Base-by-base conservation (phyloP, 2,888 invertebrate genomes). In the Diadegma fenestrale region DNA sequence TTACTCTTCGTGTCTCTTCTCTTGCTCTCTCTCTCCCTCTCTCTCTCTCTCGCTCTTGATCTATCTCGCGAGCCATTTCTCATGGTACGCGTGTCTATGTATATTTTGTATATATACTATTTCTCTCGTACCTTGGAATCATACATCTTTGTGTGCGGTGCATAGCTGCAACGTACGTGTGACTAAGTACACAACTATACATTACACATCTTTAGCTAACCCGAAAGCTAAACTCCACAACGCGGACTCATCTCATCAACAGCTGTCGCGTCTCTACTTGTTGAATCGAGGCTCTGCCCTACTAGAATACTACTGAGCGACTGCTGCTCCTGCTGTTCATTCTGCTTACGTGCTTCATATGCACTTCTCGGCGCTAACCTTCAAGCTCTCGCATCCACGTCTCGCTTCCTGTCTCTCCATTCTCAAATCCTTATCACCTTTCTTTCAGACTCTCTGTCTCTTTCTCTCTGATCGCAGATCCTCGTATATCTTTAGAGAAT, bases 201-300 rank as follows among this genome's bases (percentile, higher is more conserved):
- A 68, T 76, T 12, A 86, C 83, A 85, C 82, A 71, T 79, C 72
- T 86, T 75, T 76, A 82, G 84, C 87, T 88, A 88, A 88, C 82
- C 71, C 84, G 69, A 84, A 48, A 86, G 75, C 45, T 79, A 41
- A 85, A 85, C 85, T 84, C 77, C 48, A 76, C 81, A 66, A 76
- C 78, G 79, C 85, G 80, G 80, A 80, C 80, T 86, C 85, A 76
- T 91, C 91, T 91, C 91, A 90, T 91, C 91, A 90, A 88, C 91
- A 90, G 90, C 90, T 92, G 90, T 89, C 91, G 90, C 89, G 82
- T 91, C 88, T 89, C 88, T 89, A 91, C 91, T 90, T 91, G 91
- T 91, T 91, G 91, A 91, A 90, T 91, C 83, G 79, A 83, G 79
- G 79, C 81, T 81, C 75, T 61, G 51, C 66, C 45, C 66, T 73